Conservation (phyloP, 2,113 vertebrate species). For the Phasianus colchicus region DNA sequence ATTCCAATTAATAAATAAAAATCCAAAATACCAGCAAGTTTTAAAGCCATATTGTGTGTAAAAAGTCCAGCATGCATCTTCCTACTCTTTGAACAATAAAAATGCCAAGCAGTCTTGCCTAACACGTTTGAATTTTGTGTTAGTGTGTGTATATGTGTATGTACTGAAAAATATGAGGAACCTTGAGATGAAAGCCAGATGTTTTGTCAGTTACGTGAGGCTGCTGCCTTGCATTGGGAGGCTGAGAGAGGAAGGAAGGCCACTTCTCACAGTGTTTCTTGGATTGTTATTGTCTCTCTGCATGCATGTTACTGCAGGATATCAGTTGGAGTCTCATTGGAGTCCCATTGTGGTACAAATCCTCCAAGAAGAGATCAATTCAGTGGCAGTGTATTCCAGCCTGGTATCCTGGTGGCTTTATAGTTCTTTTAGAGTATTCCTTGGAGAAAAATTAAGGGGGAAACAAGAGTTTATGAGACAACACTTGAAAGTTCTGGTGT, state of each 20-base stretch:
- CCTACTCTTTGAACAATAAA: background rate
- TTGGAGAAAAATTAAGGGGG: background rate
- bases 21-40: background rate
- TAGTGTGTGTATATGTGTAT: background rate
- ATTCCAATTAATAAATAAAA: background rate
- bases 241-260: background rate
- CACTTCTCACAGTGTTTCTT: slow-evolving; percentile 2
- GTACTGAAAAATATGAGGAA: background rate
- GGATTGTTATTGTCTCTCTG: background rate
- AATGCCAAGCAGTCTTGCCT: background rate
- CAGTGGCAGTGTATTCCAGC: slow-evolving; percentile 28
- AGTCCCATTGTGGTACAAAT: background rate
- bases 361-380: slow-evolving; percentile 5
- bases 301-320: background rate
- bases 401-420: slow-evolving; percentile 32
- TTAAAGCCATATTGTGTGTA: background rate
- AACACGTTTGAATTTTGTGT: background rate
- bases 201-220: background rate
- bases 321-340: background rate
- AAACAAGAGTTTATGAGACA: background rate
- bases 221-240: background rate
- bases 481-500: background rate
- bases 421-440: slow-evolving; percentile 6
- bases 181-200: slow-evolving; percentile 27
- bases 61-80: background rate